Conservation (phyloP, 2,888 invertebrate genomes). For the Drosophila melanosoma region DNA sequence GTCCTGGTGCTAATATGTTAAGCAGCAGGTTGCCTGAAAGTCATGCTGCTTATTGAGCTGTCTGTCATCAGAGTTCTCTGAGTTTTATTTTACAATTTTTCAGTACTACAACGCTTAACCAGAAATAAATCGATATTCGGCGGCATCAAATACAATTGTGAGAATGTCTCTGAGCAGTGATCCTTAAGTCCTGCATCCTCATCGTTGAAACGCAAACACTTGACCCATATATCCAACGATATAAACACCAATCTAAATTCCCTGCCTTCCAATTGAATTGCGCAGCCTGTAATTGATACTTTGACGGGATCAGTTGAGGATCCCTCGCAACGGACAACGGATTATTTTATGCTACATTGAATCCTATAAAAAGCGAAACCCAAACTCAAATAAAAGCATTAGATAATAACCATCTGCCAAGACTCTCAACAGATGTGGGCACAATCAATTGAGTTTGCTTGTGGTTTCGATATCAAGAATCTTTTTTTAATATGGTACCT, state of each 20-base stretch:
- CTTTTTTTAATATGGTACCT: background rate
- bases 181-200: constrained; percentile 4
- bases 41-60: constrained; percentile 47
- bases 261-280: constrained; percentile 21
- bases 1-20: constrained; percentile 79
- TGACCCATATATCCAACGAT: constrained; percentile 69
- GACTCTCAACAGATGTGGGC: constrained; percentile 43
- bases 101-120: constrained; percentile 27
- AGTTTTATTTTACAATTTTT: constrained; percentile 23
- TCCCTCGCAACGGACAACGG: constrained; percentile 25
- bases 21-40: constrained; percentile 67
- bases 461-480: constrained; percentile 36
- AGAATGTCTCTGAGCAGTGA: constrained; percentile 31
- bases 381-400: constrained; percentile 30
- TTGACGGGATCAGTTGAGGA: constrained; percentile 39
- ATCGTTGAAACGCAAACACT: constrained; percentile 48
- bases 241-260: constrained; percentile 39
- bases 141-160: constrained; percentile 42
- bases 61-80: constrained; percentile 48
- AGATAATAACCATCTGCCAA: constrained; percentile 40
- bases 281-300: constrained; percentile 64
- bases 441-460: constrained; percentile 39
- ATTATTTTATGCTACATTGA: constrained; percentile 71
- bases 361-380: constrained; percentile 35
- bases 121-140: constrained; percentile 22